Conservation (phyloP, 2,113 vertebrate species). For the Lagopus muta region DNA sequence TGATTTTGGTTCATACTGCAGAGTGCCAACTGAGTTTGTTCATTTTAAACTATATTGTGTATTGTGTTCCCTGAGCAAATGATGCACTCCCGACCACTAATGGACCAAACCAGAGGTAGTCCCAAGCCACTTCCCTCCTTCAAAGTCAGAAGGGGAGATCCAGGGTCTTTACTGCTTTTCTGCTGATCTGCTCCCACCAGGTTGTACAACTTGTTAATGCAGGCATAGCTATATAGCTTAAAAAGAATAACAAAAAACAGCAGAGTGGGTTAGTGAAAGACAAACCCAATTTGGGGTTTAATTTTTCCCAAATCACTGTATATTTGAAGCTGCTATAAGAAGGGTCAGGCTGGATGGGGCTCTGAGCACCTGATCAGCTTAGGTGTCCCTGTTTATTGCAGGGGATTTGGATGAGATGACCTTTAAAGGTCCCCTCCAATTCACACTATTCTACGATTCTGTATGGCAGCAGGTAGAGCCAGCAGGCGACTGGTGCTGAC, state of each 20-base stretch:
- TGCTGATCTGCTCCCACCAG: background rate
- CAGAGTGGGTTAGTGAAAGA: background rate
- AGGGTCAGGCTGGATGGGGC: background rate
- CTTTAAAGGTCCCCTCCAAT: background rate
- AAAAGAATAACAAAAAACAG: background rate
- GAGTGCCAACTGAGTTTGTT: background rate
- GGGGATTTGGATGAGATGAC: background rate
- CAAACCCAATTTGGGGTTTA: background rate
- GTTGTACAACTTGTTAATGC: too few species aligned
- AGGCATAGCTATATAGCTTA: background rate
- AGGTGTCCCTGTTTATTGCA: background rate
- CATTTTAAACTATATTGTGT: background rate
- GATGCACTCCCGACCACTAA: background rate
- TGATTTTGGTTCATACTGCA: background rate
- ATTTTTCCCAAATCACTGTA: background rate
- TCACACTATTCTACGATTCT: background rate
- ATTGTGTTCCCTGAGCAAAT: background rate
- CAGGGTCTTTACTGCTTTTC: background rate
- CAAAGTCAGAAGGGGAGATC: background rate
- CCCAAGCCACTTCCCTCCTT: too few species aligned
- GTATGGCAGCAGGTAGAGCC: background rate
- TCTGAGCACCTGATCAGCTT: background rate
- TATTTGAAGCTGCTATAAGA: background rate
- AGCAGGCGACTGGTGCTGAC: background rate
- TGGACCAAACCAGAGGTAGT: background rate